Evolutionary conservation across 2,797 vertebrate genomes (phyloP).

Genomic region (Selene dorsalis): DNA sequence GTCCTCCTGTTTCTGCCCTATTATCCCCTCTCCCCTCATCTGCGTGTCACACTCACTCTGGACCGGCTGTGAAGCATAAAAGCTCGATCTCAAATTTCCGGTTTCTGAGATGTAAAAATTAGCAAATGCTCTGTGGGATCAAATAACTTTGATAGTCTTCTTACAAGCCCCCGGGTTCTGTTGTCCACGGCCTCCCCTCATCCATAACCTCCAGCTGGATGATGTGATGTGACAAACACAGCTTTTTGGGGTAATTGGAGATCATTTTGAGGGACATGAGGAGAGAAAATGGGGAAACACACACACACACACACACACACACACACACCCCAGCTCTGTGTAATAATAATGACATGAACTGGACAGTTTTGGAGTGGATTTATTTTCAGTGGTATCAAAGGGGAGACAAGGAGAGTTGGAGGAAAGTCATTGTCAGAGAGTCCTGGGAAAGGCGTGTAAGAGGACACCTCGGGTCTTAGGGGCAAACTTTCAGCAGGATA

Average conservation of each 20-base stretch:
- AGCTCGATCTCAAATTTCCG: constrained; percentile 81
- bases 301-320: background rate
- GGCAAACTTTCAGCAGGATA: constrained; percentile 72
- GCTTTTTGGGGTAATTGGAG: constrained; percentile 76
- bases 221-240: constrained; percentile 69
- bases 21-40: constrained; percentile 70
- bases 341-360: constrained; percentile 63
- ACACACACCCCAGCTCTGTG: constrained; percentile 22
- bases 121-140: constrained; percentile 75
- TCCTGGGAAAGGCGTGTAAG: constrained; percentile 78
- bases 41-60: constrained; percentile 69
- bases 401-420: constrained; percentile 50
- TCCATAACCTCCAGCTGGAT: constrained; percentile 14
- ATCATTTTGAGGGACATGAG: constrained; percentile 62
- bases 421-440: constrained; percentile 69
- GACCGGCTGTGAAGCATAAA: constrained; percentile 67
- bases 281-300: constrained; percentile 38
- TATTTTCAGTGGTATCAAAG: constrained; percentile 72
- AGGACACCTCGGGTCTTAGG: constrained; percentile 71
- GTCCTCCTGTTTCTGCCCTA: constrained; percentile 49
- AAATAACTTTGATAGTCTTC: constrained; percentile 60
- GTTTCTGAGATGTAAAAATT: constrained; percentile 82
- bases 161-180: constrained; percentile 58
- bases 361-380: constrained; percentile 69
- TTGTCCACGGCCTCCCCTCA: constrained; percentile 34